Evolutionary conservation across 2,113 vertebrate species (phyloP).

Genomic region (Callipepla californica): DNA sequence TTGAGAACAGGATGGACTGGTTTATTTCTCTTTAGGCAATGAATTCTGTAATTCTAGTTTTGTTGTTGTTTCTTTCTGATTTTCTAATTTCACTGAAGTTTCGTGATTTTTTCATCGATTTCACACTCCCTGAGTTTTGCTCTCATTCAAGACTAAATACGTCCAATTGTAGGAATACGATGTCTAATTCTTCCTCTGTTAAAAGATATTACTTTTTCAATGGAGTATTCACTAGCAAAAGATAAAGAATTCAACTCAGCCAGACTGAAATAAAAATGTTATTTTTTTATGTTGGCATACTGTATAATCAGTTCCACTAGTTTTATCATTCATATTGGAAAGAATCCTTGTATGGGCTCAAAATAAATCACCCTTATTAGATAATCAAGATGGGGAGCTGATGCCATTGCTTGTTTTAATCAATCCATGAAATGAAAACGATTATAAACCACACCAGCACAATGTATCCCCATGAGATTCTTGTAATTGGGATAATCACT

Average conservation of each 20-base stretch:
- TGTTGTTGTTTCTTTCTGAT: neutral
- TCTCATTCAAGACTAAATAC: neutral
- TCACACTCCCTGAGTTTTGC: neutral
- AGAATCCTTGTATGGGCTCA: neutral
- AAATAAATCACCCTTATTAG: conserved; percentile 51
- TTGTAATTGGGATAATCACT: conserved; percentile 73
- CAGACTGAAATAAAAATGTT: neutral
- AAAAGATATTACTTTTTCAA: conserved; percentile 6
- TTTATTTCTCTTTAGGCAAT: neutral
- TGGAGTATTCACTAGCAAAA: neutral
- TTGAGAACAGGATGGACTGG: neutral
- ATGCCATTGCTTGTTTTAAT: conserved; percentile 62
- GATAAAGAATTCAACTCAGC: neutral
- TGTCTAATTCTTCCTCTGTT: conserved; percentile 8
- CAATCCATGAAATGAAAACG: conserved; percentile 59
- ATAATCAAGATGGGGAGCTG: conserved; percentile 53
- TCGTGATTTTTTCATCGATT: conserved; percentile 10
- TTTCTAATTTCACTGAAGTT: neutral
- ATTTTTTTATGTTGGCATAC: conserved; percentile 36
- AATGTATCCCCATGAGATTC: conserved; percentile 52
- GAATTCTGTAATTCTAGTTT: neutral
- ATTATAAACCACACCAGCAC: conserved; percentile 61
- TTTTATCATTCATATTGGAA: conserved; percentile 33
- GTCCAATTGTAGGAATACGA: neutral
- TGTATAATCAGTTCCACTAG: neutral